These are phyloP conservation scores for Marisa cornuarietis DNA, from an alignment of 1,140 invertebrate species.

Conservation along the genomic window DNA sequence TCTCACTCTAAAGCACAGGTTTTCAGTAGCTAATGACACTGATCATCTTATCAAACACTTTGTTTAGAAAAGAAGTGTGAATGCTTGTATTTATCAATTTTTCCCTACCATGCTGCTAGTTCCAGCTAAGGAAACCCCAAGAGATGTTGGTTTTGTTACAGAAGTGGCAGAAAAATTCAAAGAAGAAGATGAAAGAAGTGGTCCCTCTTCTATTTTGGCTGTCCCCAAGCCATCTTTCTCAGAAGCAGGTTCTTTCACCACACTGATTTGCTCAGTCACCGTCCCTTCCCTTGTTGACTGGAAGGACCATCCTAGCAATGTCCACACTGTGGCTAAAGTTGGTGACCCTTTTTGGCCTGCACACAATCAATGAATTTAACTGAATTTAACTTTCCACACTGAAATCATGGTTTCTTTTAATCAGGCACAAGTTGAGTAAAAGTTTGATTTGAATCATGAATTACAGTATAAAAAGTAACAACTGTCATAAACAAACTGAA, in stretches of 20 bases:
- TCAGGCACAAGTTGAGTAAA: background rate
- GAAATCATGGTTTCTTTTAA: background rate
- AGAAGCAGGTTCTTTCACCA: background rate
- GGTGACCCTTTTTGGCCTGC: background rate
- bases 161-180: background rate
- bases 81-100: too few relatives aligned
- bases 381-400: background rate
- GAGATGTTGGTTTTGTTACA: conserved; percentile 6
- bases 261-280: background rate
- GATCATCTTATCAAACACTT: too few relatives aligned
- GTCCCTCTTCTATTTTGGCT: conserved; percentile 10
- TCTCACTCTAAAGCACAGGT: too few relatives aligned
- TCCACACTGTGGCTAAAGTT: background rate
- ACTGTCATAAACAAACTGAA: too few relatives aligned
- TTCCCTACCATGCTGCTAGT: too few relatives aligned
- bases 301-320: conserved; percentile 7
- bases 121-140: background rate
- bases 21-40: too few relatives aligned
- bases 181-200: background rate
- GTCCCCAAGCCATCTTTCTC: background rate
- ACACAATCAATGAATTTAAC: background rate
- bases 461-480: background rate
- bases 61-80: too few relatives aligned
- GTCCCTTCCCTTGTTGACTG: background rate
- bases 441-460: background rate